Evolutionary conservation across 2,113 vertebrate species (phyloP).

Genomic region (Burhinus oedicnemus): DNA sequence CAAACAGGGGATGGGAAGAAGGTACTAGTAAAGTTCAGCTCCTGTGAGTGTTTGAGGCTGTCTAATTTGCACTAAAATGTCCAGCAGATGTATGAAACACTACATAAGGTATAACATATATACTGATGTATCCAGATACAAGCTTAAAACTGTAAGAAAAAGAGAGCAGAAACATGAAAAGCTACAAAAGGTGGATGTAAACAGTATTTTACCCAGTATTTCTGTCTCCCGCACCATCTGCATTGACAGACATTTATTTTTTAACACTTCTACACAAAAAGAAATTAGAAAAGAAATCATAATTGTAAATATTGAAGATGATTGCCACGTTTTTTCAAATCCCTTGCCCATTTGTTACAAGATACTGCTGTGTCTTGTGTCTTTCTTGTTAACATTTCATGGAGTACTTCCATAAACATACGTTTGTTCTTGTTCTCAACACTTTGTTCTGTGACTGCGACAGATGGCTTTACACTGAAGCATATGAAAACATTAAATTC

Average conservation of each 20-base stretch:
- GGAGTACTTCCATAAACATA: slow-evolving; percentile 68
- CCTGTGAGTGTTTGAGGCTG: background rate
- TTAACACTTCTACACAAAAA: slow-evolving; percentile 5
- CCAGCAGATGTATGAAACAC: background rate
- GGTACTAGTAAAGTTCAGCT: slow-evolving; percentile 12
- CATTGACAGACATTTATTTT: slow-evolving; percentile 30
- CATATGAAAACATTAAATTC: slow-evolving; percentile 78
- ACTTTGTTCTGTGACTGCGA: slow-evolving; percentile 61
- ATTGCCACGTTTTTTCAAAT: background rate
- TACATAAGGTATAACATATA: background rate
- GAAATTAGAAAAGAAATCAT: slow-evolving; percentile 28
- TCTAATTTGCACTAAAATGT: slow-evolving; percentile 20
- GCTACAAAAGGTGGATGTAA: slow-evolving; percentile 11
- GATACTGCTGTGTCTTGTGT: background rate
- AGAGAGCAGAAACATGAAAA: background rate
- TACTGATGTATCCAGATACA: background rate
- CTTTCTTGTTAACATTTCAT: slow-evolving; percentile 46
- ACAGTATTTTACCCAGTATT: background rate
- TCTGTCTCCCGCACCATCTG: slow-evolving; percentile 45
- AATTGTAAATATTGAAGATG: slow-evolving; percentile 12
- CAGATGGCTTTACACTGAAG: slow-evolving; percentile 78
- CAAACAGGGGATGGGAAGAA: background rate
- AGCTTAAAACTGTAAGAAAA: background rate
- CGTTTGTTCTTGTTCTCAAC: slow-evolving; percentile 62
- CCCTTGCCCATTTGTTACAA: slow-evolving; percentile 22